Base-by-base conservation (phyloP, 2,797 vertebrate species). In the Chaetodon trifasciatus region DNA sequence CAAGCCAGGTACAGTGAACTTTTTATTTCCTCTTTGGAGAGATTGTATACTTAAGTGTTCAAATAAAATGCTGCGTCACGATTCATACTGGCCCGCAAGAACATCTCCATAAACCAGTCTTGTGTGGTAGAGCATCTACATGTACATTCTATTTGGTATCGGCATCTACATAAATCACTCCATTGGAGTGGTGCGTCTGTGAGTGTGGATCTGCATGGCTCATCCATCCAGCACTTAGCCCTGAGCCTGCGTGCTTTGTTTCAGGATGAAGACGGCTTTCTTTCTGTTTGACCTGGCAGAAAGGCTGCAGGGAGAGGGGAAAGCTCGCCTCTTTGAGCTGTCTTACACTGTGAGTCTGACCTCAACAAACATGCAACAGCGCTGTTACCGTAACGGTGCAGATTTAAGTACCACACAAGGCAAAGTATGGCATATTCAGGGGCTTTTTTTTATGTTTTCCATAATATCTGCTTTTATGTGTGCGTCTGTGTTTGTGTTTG, bases 251-350 rank as follows among this genome's bases (percentile, higher is more conserved):
- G 65, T 91, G 88, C 82, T 92, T 91, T 93, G 81, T 91, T 90
- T 92, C 93, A 99, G 98, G 96, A 99, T 99, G 97, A 99, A 98
- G 94, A 99, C 96, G 7, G 96, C 98, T 40, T 99, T 99, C 95
- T 99, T 99, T 92, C 95, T 99, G 90, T 99, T 98, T 91, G 97
- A 97, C 93, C 96, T 99, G 79, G 98, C 98, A 69, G 98, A 96
- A 83, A 91, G 88, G 89, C 90, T 94, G 86, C 88, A 95, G 82
- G 94, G 91, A 83, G 92, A 93, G 56, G 91, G 83, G 35, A 93
- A 91, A 80, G 81, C 87, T 79, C 92, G 83, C 63, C 94, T 96
- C 74, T 95, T 93, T 92, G 94, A 96, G 88, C 90, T 96, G 63
- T 96, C 95, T 82, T 96, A 95, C 87, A 91, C 91, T 66, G 96